Percentiles rank a stretch among this genome's conserved stretches.
phyloP scores from a whole-genome alignment of 2,888 invertebrate species.

The Apotomis capreana region DNA sequence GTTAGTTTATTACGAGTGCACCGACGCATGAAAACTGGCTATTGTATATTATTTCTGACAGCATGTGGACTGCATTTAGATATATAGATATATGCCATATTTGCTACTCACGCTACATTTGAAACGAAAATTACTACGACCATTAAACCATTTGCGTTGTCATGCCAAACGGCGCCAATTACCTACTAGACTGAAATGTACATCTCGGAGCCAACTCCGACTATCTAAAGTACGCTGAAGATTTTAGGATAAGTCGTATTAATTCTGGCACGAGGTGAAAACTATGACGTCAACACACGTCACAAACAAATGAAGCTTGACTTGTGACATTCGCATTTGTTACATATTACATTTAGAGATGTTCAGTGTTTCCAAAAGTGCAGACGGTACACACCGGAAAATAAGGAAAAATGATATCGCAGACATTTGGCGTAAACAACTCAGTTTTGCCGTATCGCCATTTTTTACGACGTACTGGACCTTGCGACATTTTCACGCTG shows the following conservation, averaged over 20 bases:
- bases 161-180: slow-evolving; percentile 42
- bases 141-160: slow-evolving; percentile 36
- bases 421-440: slow-evolving; percentile 13
- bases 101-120: slow-evolving; percentile 27
- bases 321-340: not conserved
- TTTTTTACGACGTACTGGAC: not conserved
- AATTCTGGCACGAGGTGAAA: slow-evolving; percentile 46
- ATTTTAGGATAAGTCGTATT: slow-evolving; percentile 47
- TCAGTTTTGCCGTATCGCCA: not conserved
- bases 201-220: slow-evolving; percentile 45
- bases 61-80: not conserved
- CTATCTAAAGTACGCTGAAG: slow-evolving; percentile 46
- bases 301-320: slow-evolving; percentile 2
- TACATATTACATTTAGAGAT: slow-evolving; percentile 2
- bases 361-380: not conserved
- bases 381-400: slow-evolving; percentile 7
- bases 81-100: not conserved
- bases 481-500: slow-evolving; percentile 7
- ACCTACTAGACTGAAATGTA: slow-evolving; percentile 41
- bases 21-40: not conserved
- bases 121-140: slow-evolving; percentile 30
- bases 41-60: not conserved
- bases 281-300: slow-evolving; percentile 31
- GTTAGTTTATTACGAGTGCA: not conserved
- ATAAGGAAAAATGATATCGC: slow-evolving; percentile 12